Percentiles rank a stretch among this genome's conserved stretches.
phyloP scores from a whole-genome alignment of 1,140 invertebrate species.

The Philotrypesis tridentata region DNA sequence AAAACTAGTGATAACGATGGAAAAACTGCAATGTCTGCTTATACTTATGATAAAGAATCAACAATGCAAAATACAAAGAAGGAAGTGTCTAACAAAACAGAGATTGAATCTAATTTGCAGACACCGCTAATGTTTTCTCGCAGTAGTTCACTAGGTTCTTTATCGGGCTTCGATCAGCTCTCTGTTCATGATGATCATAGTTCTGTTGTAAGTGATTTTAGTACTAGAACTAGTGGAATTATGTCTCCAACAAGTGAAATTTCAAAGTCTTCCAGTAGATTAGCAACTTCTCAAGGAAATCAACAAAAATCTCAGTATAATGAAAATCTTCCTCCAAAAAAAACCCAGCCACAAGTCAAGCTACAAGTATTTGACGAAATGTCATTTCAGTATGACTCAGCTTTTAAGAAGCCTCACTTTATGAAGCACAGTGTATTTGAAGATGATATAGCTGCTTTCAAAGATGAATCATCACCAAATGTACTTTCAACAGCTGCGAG shows the following conservation, averaged over 20 bases:
- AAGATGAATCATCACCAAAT: constrained; percentile 89
- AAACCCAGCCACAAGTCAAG: background rate
- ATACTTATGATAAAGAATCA: background rate
- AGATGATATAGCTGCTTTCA: constrained; percentile 85
- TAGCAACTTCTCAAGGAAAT: background rate
- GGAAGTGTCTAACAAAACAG: background rate
- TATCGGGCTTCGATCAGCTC: constrained; percentile 88
- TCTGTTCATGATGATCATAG: constrained; percentile 88
- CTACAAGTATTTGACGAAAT: background rate
- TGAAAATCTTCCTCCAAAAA: background rate
- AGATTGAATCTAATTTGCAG: constrained; percentile 70
- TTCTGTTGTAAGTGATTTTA: constrained; percentile 92
- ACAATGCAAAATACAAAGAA: background rate
- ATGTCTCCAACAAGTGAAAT: constrained; percentile 91
- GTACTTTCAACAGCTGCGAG: constrained; percentile 82
- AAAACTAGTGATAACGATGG: background rate
- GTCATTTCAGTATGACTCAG: constrained; percentile 17
- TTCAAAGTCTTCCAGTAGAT: constrained; percentile 85
- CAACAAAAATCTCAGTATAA: background rate
- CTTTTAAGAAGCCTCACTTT: constrained; percentile 32
- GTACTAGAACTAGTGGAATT: constrained; percentile 89
- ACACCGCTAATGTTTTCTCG: constrained; percentile 96
- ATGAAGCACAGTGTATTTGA: constrained; percentile 80
- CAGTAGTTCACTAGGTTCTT: constrained; percentile 90
- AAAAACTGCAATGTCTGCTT: too few relatives aligned